Evolutionary conservation across 2,888 invertebrate genomes (phyloP).

Genomic region (Lysandra coridon): DNA sequence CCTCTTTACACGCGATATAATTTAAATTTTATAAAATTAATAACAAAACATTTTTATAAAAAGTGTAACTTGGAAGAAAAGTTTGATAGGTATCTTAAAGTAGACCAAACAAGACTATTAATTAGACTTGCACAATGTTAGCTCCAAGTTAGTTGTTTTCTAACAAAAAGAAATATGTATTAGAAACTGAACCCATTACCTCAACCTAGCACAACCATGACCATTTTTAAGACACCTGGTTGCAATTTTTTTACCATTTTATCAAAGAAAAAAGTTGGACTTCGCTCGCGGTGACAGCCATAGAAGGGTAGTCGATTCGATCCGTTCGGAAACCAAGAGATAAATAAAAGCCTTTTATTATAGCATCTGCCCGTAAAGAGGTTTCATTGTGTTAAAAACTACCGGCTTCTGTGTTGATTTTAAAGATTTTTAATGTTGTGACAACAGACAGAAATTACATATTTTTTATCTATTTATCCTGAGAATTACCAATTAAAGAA

Average conservation of each 20-base stretch:
- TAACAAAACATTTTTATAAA: no score
- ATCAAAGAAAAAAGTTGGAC: conserved; percentile 49
- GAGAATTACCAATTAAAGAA: background rate
- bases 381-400: background rate
- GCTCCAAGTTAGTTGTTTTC: no score
- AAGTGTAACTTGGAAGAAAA: no score
- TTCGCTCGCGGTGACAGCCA: conserved; percentile 47
- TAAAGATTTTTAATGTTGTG: background rate
- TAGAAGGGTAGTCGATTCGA: conserved; percentile 60
- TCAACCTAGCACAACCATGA: background rate
- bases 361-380: conserved; percentile 25
- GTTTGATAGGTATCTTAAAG: no score
- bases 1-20: no score
- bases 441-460: background rate
- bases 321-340: conserved; percentile 50
- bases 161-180: no score
- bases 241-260: conserved; percentile 61
- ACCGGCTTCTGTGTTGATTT: background rate
- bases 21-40: no score
- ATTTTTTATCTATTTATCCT: background rate
- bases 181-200: background rate
- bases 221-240: conserved; percentile 61
- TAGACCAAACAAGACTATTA: no score
- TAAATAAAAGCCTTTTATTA: conserved; percentile 18
- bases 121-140: no score